Conservation (phyloP, 2,888 invertebrate species). For the Meta bourneti region DNA sequence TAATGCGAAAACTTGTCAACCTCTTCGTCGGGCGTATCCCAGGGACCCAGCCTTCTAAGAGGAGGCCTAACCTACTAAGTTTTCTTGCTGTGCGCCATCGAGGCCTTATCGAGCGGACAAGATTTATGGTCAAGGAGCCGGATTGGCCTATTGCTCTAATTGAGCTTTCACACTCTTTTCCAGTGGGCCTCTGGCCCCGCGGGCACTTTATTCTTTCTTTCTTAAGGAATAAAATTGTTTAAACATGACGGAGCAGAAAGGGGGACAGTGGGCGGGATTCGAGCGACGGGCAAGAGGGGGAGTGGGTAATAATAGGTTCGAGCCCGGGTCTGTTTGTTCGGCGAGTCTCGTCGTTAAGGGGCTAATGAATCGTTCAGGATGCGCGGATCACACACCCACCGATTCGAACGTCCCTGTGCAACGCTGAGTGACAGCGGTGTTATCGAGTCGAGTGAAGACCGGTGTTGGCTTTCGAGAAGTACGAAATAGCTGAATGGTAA, state of each 20-base stretch:
- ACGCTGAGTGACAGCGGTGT: too few relatives aligned
- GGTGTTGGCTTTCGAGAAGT: too few relatives aligned
- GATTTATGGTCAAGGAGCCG: not conserved
- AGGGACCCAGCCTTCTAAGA: conserved; percentile 25
- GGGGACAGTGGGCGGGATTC: not conserved
- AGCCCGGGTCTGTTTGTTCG: conserved; percentile 1
- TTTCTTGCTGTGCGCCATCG: too few relatives aligned
- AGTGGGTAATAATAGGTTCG: conserved; percentile 5
- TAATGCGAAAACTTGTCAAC: conserved; percentile 59
- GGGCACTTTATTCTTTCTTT: too few relatives aligned
- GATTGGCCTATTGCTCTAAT: not conserved
- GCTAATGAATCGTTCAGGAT: conserved; percentile 7
- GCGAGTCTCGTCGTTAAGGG: not conserved
- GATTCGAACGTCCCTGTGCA: too few relatives aligned
- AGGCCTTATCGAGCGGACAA: too few relatives aligned
- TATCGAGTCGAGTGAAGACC: too few relatives aligned
- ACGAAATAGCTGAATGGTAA: too few relatives aligned
- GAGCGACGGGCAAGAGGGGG: not conserved
- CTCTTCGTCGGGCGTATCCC: conserved; percentile 44
- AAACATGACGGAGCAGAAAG: not conserved
- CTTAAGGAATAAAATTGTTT: too few relatives aligned
- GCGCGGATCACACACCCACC: not conserved
- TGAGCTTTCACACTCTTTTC: not conserved
- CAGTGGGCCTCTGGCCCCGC: not conserved
- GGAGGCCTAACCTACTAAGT: too few relatives aligned